These are phyloP conservation scores for Dryocosmus kuriphilus DNA, from an alignment of 2,888 invertebrate species.

Conservation along the genomic window DNA sequence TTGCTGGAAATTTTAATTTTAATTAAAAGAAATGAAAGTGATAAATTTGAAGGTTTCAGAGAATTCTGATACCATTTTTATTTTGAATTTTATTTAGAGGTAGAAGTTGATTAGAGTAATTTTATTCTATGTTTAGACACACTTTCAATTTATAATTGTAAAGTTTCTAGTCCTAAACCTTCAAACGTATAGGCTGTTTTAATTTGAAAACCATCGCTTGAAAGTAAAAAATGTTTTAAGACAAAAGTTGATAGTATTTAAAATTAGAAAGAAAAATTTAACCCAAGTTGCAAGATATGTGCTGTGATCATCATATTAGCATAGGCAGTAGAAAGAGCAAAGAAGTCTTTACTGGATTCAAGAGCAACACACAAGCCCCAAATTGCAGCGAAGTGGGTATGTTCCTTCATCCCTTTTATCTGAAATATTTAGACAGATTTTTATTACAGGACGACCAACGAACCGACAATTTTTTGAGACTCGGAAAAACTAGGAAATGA, in stretches of 20 bases:
- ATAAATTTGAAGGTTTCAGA: not conserved
- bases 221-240: no score
- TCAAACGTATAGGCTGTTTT: no score
- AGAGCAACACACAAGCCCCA: constrained; percentile 80
- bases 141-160: no score
- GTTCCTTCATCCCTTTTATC: constrained; percentile 72
- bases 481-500: no score
- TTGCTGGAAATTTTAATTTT: not conserved
- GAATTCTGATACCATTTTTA: not conserved
- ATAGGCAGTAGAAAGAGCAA: constrained; percentile 79
- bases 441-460: no score
- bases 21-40: not conserved
- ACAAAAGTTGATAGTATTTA: not conserved
- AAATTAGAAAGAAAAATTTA: not conserved
- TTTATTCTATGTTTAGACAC: no score
- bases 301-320: constrained; percentile 77
- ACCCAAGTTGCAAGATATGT: constrained; percentile 42
- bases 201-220: no score
- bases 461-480: no score
- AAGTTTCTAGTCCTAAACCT: no score
- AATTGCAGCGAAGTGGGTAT: constrained; percentile 80
- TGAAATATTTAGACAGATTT: constrained; percentile 43
- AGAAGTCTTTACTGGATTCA: constrained; percentile 79
- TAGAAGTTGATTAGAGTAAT: no score
- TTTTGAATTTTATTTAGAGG: not conserved